phyloP scores from a whole-genome alignment of 1,140 invertebrate genomes.

The Harlomillsia oculata region DNA sequence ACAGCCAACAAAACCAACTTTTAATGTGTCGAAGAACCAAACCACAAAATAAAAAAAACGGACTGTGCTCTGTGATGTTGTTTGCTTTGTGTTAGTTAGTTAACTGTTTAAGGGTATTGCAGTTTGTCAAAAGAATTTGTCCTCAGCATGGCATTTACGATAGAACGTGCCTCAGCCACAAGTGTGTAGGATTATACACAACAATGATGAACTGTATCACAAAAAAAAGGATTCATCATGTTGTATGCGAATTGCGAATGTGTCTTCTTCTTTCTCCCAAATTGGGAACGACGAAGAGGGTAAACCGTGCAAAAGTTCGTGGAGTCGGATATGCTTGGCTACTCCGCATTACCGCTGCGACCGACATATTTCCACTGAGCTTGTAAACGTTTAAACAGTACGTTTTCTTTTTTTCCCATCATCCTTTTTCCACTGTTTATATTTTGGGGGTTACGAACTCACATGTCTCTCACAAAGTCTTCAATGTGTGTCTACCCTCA shows the following conservation, averaged over 20 bases:
- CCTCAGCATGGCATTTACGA: background rate
- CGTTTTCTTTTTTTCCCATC: background rate
- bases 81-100: too few relatives aligned
- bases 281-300: constrained; percentile 22
- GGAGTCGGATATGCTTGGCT: constrained; percentile 24
- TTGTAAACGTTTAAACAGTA: too few relatives aligned
- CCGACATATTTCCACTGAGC: constrained; percentile 21
- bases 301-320: constrained; percentile 26
- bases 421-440: background rate
- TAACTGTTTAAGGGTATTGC: background rate
- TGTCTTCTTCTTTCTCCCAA: background rate
- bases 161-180: background rate
- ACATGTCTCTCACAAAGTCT: too few relatives aligned
- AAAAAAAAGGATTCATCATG: background rate
- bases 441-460: background rate
- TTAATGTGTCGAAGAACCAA: too few relatives aligned
- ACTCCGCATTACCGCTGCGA: constrained; percentile 18
- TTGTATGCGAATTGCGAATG: background rate
- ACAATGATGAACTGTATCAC: constrained; percentile 9
- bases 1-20: too few relatives aligned
- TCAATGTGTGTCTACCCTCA: too few relatives aligned
- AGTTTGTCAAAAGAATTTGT: background rate
- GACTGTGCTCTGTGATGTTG: too few relatives aligned
- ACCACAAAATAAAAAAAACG: too few relatives aligned
- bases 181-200: constrained; percentile 4